These are phyloP conservation scores for Ranitomeya imitator DNA, from an alignment of 2,113 vertebrate genomes.

Conservation along the genomic window DNA sequence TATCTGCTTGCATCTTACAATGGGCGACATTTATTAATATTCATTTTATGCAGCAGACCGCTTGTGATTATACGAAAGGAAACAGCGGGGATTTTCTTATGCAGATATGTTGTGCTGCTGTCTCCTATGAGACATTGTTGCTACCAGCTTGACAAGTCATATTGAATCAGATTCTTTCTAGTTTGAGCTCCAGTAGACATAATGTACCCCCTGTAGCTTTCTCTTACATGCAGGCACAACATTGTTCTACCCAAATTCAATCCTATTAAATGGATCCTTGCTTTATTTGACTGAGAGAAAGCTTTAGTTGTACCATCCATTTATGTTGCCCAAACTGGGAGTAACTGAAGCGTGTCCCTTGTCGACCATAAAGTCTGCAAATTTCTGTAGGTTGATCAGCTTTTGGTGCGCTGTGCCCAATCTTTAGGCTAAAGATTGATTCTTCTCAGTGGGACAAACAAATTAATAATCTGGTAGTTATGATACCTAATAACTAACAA, in stretches of 20 bases:
- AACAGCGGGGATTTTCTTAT: slow-evolving; percentile 70
- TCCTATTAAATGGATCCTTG: slow-evolving; percentile 22
- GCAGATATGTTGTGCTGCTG: slow-evolving; percentile 72
- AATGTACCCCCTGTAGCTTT: slow-evolving; percentile 33
- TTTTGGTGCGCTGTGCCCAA: neutral
- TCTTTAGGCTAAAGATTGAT: neutral
- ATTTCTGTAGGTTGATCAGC: neutral
- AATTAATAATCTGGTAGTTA: too few relatives aligned
- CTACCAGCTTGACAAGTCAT: slow-evolving; percentile 62
- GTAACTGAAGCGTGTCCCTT: neutral
- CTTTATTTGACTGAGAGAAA: neutral
- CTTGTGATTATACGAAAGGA: slow-evolving; percentile 71
- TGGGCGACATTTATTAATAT: slow-evolving; percentile 78
- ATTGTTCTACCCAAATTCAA: slow-evolving; percentile 14
- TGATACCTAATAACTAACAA: too few relatives aligned
- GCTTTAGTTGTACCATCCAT: neutral
- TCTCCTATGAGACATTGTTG: slow-evolving; percentile 47
- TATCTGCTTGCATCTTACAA: slow-evolving; percentile 69
- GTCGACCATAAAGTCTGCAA: neutral
- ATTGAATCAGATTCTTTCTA: slow-evolving; percentile 28
- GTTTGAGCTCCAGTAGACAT: slow-evolving; percentile 30
- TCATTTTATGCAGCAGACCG: slow-evolving; percentile 70
- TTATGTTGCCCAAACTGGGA: neutral
- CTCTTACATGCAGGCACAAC: slow-evolving; percentile 3
- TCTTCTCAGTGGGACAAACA: too few relatives aligned